Evolutionary conservation across 2,797 vertebrate genomes (phyloP), one percentile per base, ranked within the genome.

Genomic region (Phaenicophaeus curvirostris): DNA sequence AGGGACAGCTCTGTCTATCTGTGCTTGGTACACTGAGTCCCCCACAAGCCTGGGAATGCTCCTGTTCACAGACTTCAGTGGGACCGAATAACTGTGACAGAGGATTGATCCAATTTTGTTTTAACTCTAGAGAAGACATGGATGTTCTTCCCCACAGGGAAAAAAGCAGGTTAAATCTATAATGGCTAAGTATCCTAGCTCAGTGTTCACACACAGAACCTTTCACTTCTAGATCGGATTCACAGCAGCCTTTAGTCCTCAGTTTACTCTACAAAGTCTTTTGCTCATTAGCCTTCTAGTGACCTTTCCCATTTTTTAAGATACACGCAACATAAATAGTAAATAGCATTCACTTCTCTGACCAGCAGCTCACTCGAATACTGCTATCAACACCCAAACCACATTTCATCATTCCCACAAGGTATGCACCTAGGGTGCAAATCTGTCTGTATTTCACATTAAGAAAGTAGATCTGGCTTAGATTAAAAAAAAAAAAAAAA

Each of bases 291-390:
- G 21, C 79, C 19, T 84, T 85, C 85, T 73, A 67, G 92, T 96
- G 91, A 96, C 85, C 95, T 61, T 88, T 71, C 74, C 63, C 35
- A 3, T n/a, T 86, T 84, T 89, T 44, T 51, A 77, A 95, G 77
- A 94, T 91, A 65, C 95, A 95, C 67, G 96, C 95, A 95, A 88
- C 95, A 96, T 96, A 97, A 97, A 96, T 96, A 95, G 94, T 95
- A 94, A 96, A 95, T 4, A 93, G 59, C 95, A 96, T 41, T 96
- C 92, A 74, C 80, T 84, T 96, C 89, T 93, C 94, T 95, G 95
- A 92, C 90, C 92, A 91, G 87, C 93, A 93, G 93, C 94, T 95
- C 92, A 96, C 83, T 93, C 91, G 96, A 94, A 94, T 91, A 89
- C 95, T 87, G 92, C 94, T 93, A 46, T 91, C 89, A 90, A 91